Base-by-base conservation (phyloP, 2,113 vertebrate species). In the Chionomys nivalis region DNA sequence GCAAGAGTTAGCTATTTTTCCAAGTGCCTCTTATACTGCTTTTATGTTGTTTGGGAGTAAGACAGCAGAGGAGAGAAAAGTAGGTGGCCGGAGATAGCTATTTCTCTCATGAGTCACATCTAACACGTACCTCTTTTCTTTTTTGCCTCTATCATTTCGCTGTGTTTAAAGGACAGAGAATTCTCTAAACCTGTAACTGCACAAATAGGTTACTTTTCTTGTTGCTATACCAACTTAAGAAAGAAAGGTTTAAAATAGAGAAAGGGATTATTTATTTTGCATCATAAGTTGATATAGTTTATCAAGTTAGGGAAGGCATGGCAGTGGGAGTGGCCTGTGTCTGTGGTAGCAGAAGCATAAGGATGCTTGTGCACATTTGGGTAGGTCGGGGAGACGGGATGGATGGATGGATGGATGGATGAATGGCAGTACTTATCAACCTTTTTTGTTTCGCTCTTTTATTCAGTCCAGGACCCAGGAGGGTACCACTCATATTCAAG, bases 91-190 rank as follows among this genome's bases (percentile, higher is more conserved):
- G 87, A 23, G n/a, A 39, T 90, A 89, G 19, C 47, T 82, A 8
- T 66, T 95, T 36, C 66, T 93, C 39, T 88, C 94, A 14, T 66
- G 72, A 97, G 36, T 93, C 91, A 93, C 28, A 94, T 26, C 55
- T 93, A 76, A 86, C 8, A 91, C 39, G 49, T 78, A 94, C 66
- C 77, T 79, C 77, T 55, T 55, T 61, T n/a, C 36, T 58, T 58
- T 81, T 55, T 36, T 33, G 36, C 52, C 8, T 14, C 52, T 58
- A 61, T 39, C 21, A 24, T 23, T n/a, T 61, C 26, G 21, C 33
- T 61, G 26, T 58, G 28, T 39, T 82, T 61, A 55, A 82, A 61
- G 79, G 52, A 82, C 79, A 61, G 79, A 21, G 39, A 58, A 81
- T 58, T n/a, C 52, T 81, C 36, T 21, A 81, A 55, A 23, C 14